These are phyloP conservation scores for Leucophenga varia DNA, from an alignment of 1,140 invertebrate species.

Conservation along the genomic window DNA sequence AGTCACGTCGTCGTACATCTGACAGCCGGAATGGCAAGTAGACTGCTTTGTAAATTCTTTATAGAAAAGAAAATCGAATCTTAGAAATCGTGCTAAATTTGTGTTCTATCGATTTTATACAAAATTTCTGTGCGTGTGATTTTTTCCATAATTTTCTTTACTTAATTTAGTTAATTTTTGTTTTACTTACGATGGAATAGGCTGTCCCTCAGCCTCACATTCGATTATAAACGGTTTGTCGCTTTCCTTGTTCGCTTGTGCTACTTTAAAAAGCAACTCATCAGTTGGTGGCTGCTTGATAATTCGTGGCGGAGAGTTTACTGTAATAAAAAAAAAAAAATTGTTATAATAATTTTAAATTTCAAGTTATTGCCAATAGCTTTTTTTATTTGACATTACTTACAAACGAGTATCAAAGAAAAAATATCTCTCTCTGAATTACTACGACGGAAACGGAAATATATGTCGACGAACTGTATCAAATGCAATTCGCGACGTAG, in stretches of 20 bases:
- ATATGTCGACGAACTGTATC: neutral
- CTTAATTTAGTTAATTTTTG: neutral
- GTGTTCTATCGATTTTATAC: no score
- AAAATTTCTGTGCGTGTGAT: no score
- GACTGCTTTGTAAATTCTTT: no score
- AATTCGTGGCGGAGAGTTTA: conserved; percentile 83
- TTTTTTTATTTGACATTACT: no score
- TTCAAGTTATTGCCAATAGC: no score
- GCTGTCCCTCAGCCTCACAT: conserved; percentile 91
- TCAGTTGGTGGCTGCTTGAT: conserved; percentile 88
- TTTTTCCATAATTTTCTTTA: no score
- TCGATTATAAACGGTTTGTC: conserved; percentile 94
- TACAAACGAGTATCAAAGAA: no score
- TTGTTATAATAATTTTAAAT: neutral
- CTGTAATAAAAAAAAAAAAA: conserved; percentile 56
- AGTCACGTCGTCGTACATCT: no score
- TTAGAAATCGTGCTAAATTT: no score
- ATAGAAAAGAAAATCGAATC: no score
- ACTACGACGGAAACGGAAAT: neutral
- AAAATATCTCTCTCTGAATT: neutral
- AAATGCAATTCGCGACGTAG: no score
- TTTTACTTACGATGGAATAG: conserved; percentile 75
- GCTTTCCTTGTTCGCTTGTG: conserved; percentile 75
- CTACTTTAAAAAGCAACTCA: conserved; percentile 89
- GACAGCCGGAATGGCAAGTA: no score